These are phyloP conservation scores for Gobius niger DNA, from an alignment of 2,113 vertebrate species.

Conservation along the genomic window DNA sequence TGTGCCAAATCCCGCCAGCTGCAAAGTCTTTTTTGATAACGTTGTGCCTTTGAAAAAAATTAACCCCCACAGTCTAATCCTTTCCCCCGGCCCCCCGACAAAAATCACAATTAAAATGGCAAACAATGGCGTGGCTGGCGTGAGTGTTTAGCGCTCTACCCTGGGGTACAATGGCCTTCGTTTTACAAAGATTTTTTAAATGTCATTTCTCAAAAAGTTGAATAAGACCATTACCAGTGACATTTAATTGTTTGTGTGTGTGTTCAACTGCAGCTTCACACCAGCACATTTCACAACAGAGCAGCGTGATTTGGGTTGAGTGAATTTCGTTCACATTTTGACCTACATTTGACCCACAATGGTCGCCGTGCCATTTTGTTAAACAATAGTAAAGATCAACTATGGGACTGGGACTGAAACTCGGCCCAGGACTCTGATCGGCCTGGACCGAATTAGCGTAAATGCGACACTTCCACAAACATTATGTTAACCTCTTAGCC, in stretches of 20 bases:
- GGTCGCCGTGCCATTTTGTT: not conserved
- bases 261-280: conserved; percentile 22
- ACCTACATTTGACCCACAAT: not conserved
- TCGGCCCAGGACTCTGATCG: too few species aligned
- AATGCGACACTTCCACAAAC: too few species aligned
- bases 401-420: too few species aligned
- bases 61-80: conserved; percentile 60
- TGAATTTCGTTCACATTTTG: not conserved
- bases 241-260: conserved; percentile 58
- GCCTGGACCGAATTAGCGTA: too few species aligned
- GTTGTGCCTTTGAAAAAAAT: conserved; percentile 44
- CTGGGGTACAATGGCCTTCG: conserved; percentile 40
- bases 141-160: conserved; percentile 43
- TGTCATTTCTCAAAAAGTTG: conserved; percentile 65
- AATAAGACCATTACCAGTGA: conserved; percentile 67
- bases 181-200: conserved; percentile 65
- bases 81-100: conserved; percentile 46
- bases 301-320: not conserved
- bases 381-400: not conserved
- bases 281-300: conserved; percentile 37
- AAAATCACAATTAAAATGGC: conserved; percentile 66
- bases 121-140: conserved; percentile 55
- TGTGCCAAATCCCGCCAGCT: conserved; percentile 28
- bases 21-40: conserved; percentile 26
- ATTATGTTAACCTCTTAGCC: too few species aligned